Percentiles rank a stretch among this genome's conserved stretches.
Conservation (phyloP, 1,140 invertebrate species). For the Sarcophaga bullata region DNA sequence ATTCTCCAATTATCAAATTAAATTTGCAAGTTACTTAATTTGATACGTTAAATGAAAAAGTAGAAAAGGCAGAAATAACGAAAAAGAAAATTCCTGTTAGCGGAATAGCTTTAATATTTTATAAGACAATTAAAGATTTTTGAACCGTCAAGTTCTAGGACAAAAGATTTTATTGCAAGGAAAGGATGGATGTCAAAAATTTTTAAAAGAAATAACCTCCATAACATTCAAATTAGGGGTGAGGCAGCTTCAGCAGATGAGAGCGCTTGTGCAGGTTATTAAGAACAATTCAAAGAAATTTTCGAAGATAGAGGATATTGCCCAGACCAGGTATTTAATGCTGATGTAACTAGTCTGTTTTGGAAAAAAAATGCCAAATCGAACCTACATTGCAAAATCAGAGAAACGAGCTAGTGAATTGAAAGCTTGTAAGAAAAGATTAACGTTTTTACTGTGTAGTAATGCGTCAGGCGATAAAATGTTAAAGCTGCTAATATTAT, state of each 20-base stretch:
- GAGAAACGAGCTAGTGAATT: no score
- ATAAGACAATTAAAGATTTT: conserved; percentile 26
- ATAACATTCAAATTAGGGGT: conserved; percentile 31
- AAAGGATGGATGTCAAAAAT: conserved; percentile 23
- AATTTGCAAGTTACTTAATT: no score
- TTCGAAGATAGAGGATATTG: background rate
- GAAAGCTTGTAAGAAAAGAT: no score
- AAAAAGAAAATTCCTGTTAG: conserved; percentile 30
- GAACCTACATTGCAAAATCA: background rate
- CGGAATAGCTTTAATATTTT: conserved; percentile 27
- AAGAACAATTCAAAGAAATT: conserved; percentile 11
- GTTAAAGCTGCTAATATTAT: background rate
- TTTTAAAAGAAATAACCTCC: conserved; percentile 26
- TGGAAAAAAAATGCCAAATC: background rate
- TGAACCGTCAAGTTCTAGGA: background rate
- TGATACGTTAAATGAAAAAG: conserved; percentile 35
- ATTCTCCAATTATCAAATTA: no score
- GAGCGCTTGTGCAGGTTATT: background rate
- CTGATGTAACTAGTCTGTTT: background rate
- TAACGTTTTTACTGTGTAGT: background rate
- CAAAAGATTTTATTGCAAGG: background rate
- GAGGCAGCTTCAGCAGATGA: conserved; percentile 23
- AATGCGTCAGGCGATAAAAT: background rate
- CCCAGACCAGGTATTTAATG: conserved; percentile 5
- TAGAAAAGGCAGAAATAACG: conserved; percentile 21